phyloP scores from a whole-genome alignment of 2,888 invertebrate species.

The Meghimatium bilineatum region DNA sequence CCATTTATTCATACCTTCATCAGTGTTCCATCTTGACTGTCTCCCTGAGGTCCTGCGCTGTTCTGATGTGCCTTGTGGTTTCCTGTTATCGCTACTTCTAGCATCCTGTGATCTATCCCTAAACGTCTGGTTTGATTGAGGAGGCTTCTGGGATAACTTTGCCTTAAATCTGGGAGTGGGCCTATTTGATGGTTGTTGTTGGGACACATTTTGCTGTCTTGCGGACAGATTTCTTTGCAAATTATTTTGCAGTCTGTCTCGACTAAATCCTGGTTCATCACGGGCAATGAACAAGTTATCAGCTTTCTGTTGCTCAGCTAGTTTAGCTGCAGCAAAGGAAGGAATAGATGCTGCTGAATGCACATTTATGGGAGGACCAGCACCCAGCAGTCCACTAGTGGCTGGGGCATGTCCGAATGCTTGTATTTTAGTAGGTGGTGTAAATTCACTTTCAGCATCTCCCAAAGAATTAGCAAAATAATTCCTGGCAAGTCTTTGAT shows the following conservation, averaged over 20 bases:
- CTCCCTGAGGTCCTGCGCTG: neutral
- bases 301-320: neutral
- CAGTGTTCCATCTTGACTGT: neutral
- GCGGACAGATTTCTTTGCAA: neutral
- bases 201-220: neutral
- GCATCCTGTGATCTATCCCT: neutral
- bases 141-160: neutral
- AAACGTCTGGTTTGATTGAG: neutral
- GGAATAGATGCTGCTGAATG: neutral
- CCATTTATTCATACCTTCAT: neutral
- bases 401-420: constrained; percentile 25
- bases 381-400: constrained; percentile 20
- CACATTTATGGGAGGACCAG: neutral
- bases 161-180: neutral
- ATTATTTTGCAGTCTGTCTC: neutral
- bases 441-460: neutral
- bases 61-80: neutral
- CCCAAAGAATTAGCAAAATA: neutral
- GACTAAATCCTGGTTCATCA: neutral
- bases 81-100: neutral
- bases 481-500: neutral
- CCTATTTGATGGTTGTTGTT: neutral
- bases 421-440: neutral
- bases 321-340: neutral
- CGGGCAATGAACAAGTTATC: neutral